Conservation (phyloP, 2,888 invertebrate genomes). For the Catotricha subobsoleta region DNA sequence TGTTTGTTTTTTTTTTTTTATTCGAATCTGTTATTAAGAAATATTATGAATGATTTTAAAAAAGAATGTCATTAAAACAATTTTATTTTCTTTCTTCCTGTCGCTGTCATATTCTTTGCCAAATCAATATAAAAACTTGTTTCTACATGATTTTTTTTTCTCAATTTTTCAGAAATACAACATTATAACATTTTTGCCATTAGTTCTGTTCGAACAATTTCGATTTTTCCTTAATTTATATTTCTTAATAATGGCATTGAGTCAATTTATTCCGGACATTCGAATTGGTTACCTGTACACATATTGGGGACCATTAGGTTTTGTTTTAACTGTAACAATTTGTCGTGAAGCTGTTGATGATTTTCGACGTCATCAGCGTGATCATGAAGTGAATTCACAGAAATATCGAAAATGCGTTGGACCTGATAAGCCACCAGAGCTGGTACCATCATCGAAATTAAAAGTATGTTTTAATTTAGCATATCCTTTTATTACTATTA, state of each 20-base stretch:
- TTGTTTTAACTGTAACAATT: slow-evolving; percentile 89
- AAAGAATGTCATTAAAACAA: no score
- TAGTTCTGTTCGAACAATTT: slow-evolving; percentile 96
- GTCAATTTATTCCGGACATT: slow-evolving; percentile 94
- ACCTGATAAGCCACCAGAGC: slow-evolving; percentile 42
- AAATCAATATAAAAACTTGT: no score
- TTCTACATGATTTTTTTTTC: not conserved
- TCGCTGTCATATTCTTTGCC: no score
- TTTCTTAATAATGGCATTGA: slow-evolving; percentile 93
- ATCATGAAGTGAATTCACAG: slow-evolving; percentile 91
- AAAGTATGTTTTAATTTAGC: no score
- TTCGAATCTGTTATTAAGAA: no score
- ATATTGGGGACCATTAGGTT: slow-evolving; percentile 97
- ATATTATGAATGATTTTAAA: no score
- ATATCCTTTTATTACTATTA: no score
- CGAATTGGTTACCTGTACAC: slow-evolving; percentile 95
- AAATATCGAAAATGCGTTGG: slow-evolving; percentile 64
- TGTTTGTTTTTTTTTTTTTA: no score
- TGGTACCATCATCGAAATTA: slow-evolving; percentile 71
- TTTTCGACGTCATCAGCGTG: slow-evolving; percentile 75
- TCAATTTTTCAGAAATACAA: slow-evolving; percentile 75
- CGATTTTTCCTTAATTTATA: slow-evolving; percentile 97
- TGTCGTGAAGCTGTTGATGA: slow-evolving; percentile 96
- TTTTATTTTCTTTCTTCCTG: no score
- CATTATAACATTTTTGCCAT: slow-evolving; percentile 69